Conservation (phyloP, 2,888 invertebrate species). For the Rotaria magnacalcarata region DNA sequence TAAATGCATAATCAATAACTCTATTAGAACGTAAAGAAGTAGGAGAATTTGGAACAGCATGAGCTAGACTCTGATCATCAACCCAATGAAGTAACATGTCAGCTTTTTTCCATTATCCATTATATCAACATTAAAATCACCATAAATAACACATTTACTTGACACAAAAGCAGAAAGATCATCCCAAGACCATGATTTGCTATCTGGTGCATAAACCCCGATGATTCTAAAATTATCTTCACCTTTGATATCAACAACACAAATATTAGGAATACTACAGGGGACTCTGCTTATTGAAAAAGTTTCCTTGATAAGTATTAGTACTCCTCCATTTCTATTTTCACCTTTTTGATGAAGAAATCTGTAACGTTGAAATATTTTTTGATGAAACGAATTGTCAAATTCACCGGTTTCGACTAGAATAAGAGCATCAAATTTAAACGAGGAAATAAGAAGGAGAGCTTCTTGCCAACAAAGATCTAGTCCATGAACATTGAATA, state of each 20-base stretch:
- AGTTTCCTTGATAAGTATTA: not conserved
- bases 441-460: not conserved
- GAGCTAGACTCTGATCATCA: not conserved
- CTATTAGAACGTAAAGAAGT: not conserved
- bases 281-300: not conserved
- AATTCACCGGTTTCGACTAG: not conserved
- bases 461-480: not conserved
- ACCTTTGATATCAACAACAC: not conserved
- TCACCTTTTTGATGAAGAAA: not conserved
- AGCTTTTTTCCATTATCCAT: not conserved
- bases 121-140: not conserved
- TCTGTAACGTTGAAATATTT: not conserved
- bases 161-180: not conserved
- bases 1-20: not conserved
- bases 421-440: not conserved
- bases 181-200: not conserved
- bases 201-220: not conserved
- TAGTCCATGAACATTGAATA: not conserved
- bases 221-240: not conserved
- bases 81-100: not conserved
- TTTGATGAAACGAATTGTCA: not conserved
- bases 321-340: not conserved
- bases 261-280: not conserved
- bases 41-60: accelerated
- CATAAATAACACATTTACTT: not conserved